phyloP scores from a whole-genome alignment of 1,140 invertebrate species.

The Penaeus chinensis region DNA sequence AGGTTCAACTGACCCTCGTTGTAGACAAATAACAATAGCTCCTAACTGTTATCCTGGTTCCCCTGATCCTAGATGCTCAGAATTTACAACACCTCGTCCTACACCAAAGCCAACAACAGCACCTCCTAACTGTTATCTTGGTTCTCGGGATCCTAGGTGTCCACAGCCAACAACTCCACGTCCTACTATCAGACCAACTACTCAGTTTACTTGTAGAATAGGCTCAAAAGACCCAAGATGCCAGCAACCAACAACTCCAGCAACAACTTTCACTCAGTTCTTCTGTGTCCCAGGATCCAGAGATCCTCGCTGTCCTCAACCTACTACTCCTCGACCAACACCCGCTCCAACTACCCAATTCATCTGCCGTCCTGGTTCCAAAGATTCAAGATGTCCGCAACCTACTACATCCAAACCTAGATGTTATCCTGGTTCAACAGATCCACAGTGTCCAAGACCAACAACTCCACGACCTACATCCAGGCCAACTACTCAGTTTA shows the following conservation, averaged over 20 bases:
- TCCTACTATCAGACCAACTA: slow-evolving; percentile 27
- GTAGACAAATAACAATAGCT: slow-evolving; percentile 69
- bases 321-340: slow-evolving; percentile 52
- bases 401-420: slow-evolving; percentile 18
- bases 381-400: slow-evolving; percentile 66
- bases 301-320: slow-evolving; percentile 66
- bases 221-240: slow-evolving; percentile 53
- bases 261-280: slow-evolving; percentile 49
- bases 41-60: slow-evolving; percentile 67
- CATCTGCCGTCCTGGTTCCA: slow-evolving; percentile 67
- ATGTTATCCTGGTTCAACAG: slow-evolving; percentile 65
- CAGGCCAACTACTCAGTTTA: slow-evolving; percentile 19
- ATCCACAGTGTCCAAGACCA: slow-evolving; percentile 66
- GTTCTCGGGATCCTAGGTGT: slow-evolving; percentile 65
- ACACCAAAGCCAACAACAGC: not conserved
- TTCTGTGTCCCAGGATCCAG: slow-evolving; percentile 67
- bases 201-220: slow-evolving; percentile 10
- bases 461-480: slow-evolving; percentile 23
- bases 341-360: slow-evolving; percentile 41
- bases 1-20: slow-evolving; percentile 71
- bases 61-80: slow-evolving; percentile 60
- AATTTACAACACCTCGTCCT: slow-evolving; percentile 30
- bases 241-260: slow-evolving; percentile 13
- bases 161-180: slow-evolving; percentile 64
- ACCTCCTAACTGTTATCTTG: not conserved